A percentile compares a stretch with the other conserved stretches of the same genome.
These are phyloP conservation scores for Danio kyathit DNA, from an alignment of 2,797 vertebrate genomes.

Conservation along the genomic window DNA sequence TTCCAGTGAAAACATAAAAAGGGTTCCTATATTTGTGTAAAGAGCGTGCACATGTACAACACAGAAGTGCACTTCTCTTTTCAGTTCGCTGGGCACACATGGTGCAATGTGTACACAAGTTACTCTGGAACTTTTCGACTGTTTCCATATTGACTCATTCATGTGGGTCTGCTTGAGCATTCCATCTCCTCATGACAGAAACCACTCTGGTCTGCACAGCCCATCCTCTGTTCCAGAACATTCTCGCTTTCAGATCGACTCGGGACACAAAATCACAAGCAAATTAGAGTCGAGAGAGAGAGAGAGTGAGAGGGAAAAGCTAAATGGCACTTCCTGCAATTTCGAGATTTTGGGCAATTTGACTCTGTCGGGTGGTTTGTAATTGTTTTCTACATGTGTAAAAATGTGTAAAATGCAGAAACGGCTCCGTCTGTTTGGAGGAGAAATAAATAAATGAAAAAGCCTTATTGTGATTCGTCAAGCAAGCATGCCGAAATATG, in stretches of 20 bases:
- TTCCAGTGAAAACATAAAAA: constrained; percentile 18
- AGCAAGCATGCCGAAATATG: constrained; percentile 34
- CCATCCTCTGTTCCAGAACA: constrained; percentile 60
- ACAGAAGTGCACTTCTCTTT: constrained; percentile 47
- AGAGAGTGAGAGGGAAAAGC: constrained; percentile 8
- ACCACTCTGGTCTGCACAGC: constrained; percentile 60
- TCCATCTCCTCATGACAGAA: constrained; percentile 63
- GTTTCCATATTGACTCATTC: constrained; percentile 61
- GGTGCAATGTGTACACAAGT: constrained; percentile 57
- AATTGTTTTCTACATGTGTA: constrained; percentile 11
- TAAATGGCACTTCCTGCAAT: constrained; percentile 44
- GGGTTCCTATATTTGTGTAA: constrained; percentile 32
- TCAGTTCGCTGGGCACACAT: constrained; percentile 45
- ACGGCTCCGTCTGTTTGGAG: constrained; percentile 34
- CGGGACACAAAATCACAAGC: constrained; percentile 47
- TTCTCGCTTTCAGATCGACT: constrained; percentile 45
- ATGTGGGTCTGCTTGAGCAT: constrained; percentile 57
- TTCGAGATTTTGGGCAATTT: constrained; percentile 36
- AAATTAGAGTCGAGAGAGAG: constrained; percentile 35
- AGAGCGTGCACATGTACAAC: not conserved
- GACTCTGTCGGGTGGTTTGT: constrained; percentile 16
- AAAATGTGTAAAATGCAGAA: constrained; percentile 33
- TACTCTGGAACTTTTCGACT: constrained; percentile 47
- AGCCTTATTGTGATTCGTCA: constrained; percentile 46
- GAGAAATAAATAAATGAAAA: constrained; percentile 24